A percentile compares a stretch with the other conserved stretches of the same genome.
These are phyloP conservation scores for Mnemiopsis leidyi DNA, from an alignment of 37 sponge, comb jelly and placozoan species.

Conservation along the genomic window DNA sequence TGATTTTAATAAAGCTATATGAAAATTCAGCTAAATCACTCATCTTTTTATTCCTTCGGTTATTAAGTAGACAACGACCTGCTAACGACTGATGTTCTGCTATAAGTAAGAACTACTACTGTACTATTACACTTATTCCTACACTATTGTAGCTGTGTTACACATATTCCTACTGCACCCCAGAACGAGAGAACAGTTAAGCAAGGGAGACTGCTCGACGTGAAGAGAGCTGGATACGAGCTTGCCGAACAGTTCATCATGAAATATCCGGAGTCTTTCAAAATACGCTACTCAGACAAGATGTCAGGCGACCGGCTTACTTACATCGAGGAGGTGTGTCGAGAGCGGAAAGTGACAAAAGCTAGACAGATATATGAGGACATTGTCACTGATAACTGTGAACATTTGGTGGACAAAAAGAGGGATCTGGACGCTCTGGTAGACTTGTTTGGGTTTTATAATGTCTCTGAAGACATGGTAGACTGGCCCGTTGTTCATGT, in stretches of 20 bases:
- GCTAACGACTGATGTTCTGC: no score
- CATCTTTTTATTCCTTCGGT: no score
- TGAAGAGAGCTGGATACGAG: slow-evolving; percentile 19
- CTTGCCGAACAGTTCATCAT: slow-evolving; percentile 61
- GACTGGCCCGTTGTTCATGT: background rate
- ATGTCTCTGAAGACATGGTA: background rate
- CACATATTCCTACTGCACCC: no score
- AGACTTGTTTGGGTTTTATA: slow-evolving; percentile 22
- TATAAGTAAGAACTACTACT: no score
- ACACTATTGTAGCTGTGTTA: no score
- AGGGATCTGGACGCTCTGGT: background rate
- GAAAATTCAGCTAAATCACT: no score
- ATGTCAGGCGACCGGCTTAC: background rate
- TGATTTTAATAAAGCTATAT: no score
- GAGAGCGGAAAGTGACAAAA: background rate
- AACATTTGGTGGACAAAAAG: background rate
- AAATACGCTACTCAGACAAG: slow-evolving; percentile 43
- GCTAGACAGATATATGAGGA: background rate
- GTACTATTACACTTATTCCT: no score
- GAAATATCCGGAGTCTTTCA: slow-evolving; percentile 52
- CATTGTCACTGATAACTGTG: background rate
- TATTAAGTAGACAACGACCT: no score
- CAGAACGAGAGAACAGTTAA: background rate
- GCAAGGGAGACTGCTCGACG: background rate
- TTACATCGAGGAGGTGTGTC: background rate